Percentiles rank a stretch among this genome's conserved stretches.
phyloP scores from a whole-genome alignment of 2,888 invertebrate genomes.

The Poecilus cupreus region DNA sequence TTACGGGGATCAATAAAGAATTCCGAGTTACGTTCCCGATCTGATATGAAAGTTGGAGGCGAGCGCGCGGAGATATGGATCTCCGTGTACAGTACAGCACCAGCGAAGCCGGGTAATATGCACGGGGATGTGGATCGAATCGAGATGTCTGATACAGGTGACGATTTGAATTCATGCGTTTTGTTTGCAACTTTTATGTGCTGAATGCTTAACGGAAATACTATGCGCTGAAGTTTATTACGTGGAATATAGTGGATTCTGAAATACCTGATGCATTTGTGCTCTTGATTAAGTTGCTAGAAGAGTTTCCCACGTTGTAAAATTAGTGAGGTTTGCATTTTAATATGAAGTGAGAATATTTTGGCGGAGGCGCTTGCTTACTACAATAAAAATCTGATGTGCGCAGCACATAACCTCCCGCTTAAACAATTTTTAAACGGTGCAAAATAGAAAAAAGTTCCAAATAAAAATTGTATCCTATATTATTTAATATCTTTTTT shows the following conservation, averaged over 20 bases:
- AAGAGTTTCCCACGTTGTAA: no score
- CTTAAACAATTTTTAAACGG: no score
- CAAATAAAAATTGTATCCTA: no score
- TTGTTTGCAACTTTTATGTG: not conserved
- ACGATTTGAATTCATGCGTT: not conserved
- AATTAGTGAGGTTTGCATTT: no score
- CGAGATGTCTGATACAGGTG: not conserved
- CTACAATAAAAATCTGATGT: no score
- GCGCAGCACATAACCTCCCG: no score
- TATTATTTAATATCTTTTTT: no score
- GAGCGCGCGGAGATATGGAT: constrained; percentile 27
- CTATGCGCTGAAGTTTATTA: not conserved
- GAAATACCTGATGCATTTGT: no score
- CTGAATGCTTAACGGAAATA: not conserved
- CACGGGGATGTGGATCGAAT: not conserved
- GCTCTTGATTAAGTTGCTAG: no score
- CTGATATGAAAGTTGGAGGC: constrained; percentile 51
- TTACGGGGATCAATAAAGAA: constrained; percentile 51
- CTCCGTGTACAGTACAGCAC: not conserved
- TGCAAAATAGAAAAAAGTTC: no score
- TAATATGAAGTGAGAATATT: no score
- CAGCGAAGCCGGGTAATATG: not conserved
- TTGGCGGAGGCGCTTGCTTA: no score
- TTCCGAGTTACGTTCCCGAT: constrained; percentile 51
- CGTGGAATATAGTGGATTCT: not conserved